A percentile compares a stretch with the other conserved stretches of the same genome.
Evolutionary conservation across 2,113 vertebrate genomes (phyloP).

Genomic region (Dunckerocampus dactyliophorus): DNA sequence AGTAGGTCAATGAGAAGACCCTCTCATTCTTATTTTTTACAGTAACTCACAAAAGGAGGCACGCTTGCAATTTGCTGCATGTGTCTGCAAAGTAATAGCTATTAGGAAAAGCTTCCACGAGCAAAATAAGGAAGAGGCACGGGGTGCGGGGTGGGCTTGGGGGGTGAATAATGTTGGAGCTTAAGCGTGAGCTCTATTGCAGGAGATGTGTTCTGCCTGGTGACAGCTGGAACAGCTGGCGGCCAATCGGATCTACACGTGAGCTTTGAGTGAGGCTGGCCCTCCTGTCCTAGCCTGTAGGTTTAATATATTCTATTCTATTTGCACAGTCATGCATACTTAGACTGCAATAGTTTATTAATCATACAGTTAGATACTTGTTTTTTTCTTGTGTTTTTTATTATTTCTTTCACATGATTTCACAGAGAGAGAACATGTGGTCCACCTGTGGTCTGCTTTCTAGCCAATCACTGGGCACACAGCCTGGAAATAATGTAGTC

Average conservation of each 20-base stretch:
- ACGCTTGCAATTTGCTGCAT: background rate
- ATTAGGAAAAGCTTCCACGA: slow-evolving; percentile 33
- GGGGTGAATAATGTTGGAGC: slow-evolving; percentile 51
- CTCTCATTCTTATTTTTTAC: slow-evolving; percentile 48
- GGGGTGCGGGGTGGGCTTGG: too few species aligned
- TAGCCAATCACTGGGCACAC: slow-evolving; percentile 69
- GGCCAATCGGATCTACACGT: slow-evolving; percentile 65
- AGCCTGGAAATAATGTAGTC: slow-evolving; percentile 67
- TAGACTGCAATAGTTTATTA: background rate
- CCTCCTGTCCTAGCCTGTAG: slow-evolving; percentile 46
- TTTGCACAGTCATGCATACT: slow-evolving; percentile 12
- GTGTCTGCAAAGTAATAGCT: background rate
- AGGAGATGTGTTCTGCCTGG: slow-evolving; percentile 76
- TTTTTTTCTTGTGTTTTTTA: background rate
- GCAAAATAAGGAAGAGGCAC: slow-evolving; percentile 36
- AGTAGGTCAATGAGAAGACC: slow-evolving; percentile 74
- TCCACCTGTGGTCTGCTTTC: slow-evolving; percentile 62
- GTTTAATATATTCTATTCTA: slow-evolving; percentile 42
- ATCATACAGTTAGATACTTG: slow-evolving; percentile 13
- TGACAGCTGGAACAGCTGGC: slow-evolving; percentile 71
- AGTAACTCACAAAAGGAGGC: slow-evolving; percentile 33
- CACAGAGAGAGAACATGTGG: slow-evolving; percentile 38
- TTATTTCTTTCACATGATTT: slow-evolving; percentile 4
- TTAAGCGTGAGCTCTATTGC: slow-evolving; percentile 66
- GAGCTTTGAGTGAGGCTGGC: slow-evolving; percentile 62